These are phyloP conservation scores for Stylophora pistillata DNA, from an alignment of 64 coral and sea anemone species.

Conservation along the genomic window DNA sequence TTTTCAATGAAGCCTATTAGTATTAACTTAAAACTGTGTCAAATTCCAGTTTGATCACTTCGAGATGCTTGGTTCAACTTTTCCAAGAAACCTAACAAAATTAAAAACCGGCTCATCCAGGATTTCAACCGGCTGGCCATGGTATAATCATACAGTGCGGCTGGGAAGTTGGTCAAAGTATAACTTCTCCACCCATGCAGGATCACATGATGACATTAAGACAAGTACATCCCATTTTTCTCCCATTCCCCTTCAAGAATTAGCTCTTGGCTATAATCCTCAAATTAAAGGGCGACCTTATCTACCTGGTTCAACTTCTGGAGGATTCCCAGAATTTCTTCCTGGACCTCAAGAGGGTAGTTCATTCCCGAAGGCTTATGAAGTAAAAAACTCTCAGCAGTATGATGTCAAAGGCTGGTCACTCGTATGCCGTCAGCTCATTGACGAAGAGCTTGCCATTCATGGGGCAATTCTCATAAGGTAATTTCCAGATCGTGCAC, in stretches of 20 bases:
- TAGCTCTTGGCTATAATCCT: slow-evolving; percentile 18
- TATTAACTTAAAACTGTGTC: too few species aligned
- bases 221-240: background rate
- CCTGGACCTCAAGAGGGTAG: background rate
- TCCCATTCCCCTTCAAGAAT: background rate
- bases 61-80: too few species aligned
- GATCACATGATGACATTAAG: background rate
- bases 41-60: too few species aligned
- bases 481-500: background rate
- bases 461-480: slow-evolving; percentile 44
- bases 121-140: too few species aligned
- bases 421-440: background rate
- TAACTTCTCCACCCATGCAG: slow-evolving; percentile 3
- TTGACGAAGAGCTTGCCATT: slow-evolving; percentile 34
- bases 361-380: slow-evolving; percentile 37
- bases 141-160: background rate
- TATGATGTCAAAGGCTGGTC: slow-evolving; percentile 34
- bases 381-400: background rate
- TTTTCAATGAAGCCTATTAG: too few species aligned
- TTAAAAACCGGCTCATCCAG: too few species aligned
- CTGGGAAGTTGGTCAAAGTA: too few species aligned
- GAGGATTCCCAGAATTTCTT: slow-evolving; percentile 55
- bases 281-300: slow-evolving; percentile 19
- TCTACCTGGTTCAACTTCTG: slow-evolving; percentile 36
- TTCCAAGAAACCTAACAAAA: too few species aligned